These are phyloP conservation scores for Alethe diademata DNA, from an alignment of 2,113 vertebrate genomes.

Conservation along the genomic window DNA sequence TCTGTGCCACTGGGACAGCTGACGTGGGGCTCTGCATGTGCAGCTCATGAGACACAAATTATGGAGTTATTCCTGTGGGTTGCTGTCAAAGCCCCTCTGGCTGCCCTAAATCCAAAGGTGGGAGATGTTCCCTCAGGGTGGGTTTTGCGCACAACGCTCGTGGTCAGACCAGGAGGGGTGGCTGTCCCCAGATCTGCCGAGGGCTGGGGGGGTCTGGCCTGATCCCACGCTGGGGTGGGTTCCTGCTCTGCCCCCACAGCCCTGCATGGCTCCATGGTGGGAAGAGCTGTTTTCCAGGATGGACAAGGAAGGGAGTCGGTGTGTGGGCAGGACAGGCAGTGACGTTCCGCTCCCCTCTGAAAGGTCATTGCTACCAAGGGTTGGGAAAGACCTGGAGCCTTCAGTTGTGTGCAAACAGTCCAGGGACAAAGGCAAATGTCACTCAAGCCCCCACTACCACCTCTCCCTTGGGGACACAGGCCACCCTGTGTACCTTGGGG, in stretches of 20 bases:
- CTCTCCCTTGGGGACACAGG: rapidly evolving
- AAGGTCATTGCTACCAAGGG: neutral
- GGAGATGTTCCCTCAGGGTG: neutral
- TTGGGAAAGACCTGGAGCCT: neutral
- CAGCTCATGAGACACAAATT: neutral
- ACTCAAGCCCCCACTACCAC: rapidly evolving
- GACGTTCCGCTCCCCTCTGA: neutral
- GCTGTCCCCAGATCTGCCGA: rapidly evolving
- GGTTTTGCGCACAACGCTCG: rapidly evolving
- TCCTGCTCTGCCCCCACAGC: rapidly evolving
- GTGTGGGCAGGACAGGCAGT: neutral
- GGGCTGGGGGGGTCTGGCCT: neutral
- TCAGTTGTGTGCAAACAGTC: neutral
- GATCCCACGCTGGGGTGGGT: rapidly evolving
- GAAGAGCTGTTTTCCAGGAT: neutral
- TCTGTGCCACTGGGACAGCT: neutral
- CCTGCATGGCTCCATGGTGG: rapidly evolving
- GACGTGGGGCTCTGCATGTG: rapidly evolving
- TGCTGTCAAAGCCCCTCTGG: neutral
- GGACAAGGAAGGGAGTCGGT: rapidly evolving
- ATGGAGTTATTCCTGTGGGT: neutral
- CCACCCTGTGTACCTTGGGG: neutral
- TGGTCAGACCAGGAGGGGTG: rapidly evolving
- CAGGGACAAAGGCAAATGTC: neutral
- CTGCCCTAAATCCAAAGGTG: neutral